phyloP scores from a whole-genome alignment of 2,888 invertebrate genomes.

The Scaptomyza tumidula region DNA sequence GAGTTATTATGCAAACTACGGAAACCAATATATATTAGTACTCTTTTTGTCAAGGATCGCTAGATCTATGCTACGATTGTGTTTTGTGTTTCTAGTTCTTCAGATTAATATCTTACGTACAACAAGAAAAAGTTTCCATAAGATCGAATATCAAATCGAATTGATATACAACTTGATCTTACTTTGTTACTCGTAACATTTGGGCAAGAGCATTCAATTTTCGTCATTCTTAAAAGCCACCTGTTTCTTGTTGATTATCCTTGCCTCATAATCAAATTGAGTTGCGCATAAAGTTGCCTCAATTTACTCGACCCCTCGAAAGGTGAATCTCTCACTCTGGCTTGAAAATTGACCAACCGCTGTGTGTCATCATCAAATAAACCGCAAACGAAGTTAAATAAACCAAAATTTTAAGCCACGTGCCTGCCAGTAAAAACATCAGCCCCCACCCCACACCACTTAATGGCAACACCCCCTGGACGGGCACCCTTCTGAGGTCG shows the following conservation, averaged over 20 bases:
- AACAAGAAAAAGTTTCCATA: no score
- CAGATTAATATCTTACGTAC: no score
- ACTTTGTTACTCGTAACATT: not conserved
- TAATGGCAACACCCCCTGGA: not conserved
- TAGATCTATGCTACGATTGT: no score
- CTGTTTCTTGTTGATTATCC: not conserved
- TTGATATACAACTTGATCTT: no score
- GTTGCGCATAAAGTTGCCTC: conserved; percentile 3
- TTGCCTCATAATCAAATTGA: conserved; percentile 43
- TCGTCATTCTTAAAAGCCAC: no score
- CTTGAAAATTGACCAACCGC: conserved; percentile 25
- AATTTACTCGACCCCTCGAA: conserved; percentile 15
- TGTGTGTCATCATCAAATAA: conserved; percentile 46
- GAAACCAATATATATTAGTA: not conserved
- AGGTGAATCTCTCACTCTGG: not conserved
- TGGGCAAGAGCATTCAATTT: not conserved
- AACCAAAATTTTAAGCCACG: conserved; percentile 40
- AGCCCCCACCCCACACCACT: conserved; percentile 2
- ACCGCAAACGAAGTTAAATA: conserved; percentile 51
- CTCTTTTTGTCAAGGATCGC: no score
- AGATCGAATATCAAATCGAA: no score
- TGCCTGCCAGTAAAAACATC: conserved; percentile 19
- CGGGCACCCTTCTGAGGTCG: conserved; percentile 39
- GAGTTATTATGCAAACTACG: not conserved
- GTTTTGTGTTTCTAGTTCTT: no score